Conservation (phyloP, 2,888 invertebrate genomes). For the Crocallis elinguaria region DNA sequence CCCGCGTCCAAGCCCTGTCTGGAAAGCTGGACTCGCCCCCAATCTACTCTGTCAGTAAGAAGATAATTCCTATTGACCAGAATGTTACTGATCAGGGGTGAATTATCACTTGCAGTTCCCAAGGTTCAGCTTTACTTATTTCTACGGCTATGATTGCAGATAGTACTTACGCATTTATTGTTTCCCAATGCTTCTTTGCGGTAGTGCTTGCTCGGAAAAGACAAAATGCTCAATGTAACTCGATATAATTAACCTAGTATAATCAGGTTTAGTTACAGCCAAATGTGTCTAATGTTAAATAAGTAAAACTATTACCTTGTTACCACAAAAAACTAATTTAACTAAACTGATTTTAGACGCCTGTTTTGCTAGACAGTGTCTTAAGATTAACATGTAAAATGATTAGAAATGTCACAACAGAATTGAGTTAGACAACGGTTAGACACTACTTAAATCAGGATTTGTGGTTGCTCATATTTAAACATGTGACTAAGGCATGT, state of each 20-base stretch:
- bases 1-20: slow-evolving; percentile 72
- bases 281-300: slow-evolving; percentile 32
- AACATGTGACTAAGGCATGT: too few relatives aligned
- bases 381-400: too few relatives aligned
- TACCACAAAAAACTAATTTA: too few relatives aligned
- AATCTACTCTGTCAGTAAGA: slow-evolving; percentile 77
- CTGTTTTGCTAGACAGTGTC: too few relatives aligned
- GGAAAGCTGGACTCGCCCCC: slow-evolving; percentile 72
- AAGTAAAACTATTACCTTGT: too few relatives aligned
- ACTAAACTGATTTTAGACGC: too few relatives aligned
- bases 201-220: slow-evolving; percentile 63
- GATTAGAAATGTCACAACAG: too few relatives aligned
- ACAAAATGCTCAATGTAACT: slow-evolving; percentile 64
- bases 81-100: slow-evolving; percentile 68
- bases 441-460: too few relatives aligned
- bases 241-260: too few relatives aligned
- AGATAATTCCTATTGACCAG: slow-evolving; percentile 69
- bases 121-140: slow-evolving; percentile 56
- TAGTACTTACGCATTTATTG: slow-evolving; percentile 47
- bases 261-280: slow-evolving; percentile 45
- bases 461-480: too few relatives aligned
- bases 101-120: slow-evolving; percentile 59
- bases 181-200: slow-evolving; percentile 48
- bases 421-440: too few relatives aligned
- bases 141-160: slow-evolving; percentile 50